Evolutionary conservation across 1,140 invertebrate species (phyloP), one percentile per base, ranked within the genome.

Genomic region (Scaptodrosophila lebanonensis): DNA sequence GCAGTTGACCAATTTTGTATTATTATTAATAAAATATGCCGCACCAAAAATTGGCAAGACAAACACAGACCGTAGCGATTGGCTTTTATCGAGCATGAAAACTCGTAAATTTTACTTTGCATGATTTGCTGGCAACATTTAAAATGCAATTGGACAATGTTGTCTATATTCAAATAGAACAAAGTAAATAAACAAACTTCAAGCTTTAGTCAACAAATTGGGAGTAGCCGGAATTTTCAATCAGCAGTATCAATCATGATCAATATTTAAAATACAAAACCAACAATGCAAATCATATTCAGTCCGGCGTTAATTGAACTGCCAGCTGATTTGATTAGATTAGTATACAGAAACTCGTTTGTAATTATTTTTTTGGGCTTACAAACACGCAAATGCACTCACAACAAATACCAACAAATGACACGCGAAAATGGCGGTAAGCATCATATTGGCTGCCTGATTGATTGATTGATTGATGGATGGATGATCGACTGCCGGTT

Each of bases 51-150:
- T n/a, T n/a, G n/a, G n/a, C n/a, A n/a, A n/a, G n/a, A n/a, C n/a
- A n/a, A n/a, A n/a, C n/a, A n/a, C n/a, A n/a, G 40, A 48, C 50
- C 47, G 54, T 30, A 16, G 50, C 50, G 33, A 42, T 69, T 66
- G n/a, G 63, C 51, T 43, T 57, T 66, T 62, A 66, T 57, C 35
- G 66, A 62, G 49, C 45, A 20, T 48, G 11, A 20, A 17, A 47
- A 32, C 44, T 58, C 73, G 67, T 77, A 77, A 77, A 77, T 79
- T 72, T 16, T n/a, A 63, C 61, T 82, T 79, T 73, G 69, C 57
- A 61, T 59, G 71, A 77, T 64, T 77, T 77, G 44, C 66, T 40
- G 32, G 32, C 27, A 30, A 50, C 53, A 35, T 45, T 36, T 25
- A 12, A 39, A 45, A 56, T 53, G 25, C 15, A 53, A 62, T 50